A percentile compares a stretch with the other conserved stretches of the same genome.
Evolutionary conservation across 2,888 invertebrate genomes (phyloP).

Genomic region (Adineta ricciae): DNA sequence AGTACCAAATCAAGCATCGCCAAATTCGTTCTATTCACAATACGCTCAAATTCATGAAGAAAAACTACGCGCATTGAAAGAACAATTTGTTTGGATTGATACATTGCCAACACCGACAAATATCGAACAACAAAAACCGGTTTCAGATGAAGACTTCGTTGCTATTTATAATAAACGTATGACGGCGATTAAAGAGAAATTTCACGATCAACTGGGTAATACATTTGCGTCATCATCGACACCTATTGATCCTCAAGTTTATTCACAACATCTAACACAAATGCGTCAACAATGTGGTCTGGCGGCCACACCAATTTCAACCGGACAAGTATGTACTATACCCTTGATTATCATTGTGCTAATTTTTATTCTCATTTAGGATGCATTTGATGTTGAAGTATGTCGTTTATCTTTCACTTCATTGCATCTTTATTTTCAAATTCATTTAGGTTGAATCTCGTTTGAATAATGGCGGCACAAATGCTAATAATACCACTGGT

Average conservation of each 20-base stretch:
- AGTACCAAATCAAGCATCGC: neutral
- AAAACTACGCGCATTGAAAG: neutral
- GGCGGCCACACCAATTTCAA: neutral
- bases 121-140: neutral
- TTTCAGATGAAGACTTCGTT: neutral
- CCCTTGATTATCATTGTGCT: too few relatives aligned
- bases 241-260: constrained; percentile 12
- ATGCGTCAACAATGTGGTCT: constrained; percentile 21
- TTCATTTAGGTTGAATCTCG: neutral
- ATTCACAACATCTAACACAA: neutral
- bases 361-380: neutral
- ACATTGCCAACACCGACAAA: neutral
- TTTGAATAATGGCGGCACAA: neutral
- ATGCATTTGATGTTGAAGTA: neutral
- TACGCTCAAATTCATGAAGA: neutral
- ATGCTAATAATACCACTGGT: neutral
- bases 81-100: constrained; percentile 23
- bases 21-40: neutral
- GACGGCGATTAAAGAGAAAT: neutral
- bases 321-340: neutral
- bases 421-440: neutral
- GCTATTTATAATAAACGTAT: constrained; percentile 2
- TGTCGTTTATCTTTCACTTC: neutral
- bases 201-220: neutral
- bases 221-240: neutral